phyloP scores from a whole-genome alignment of 2,888 invertebrate species.

The Orchesella flavescens region DNA sequence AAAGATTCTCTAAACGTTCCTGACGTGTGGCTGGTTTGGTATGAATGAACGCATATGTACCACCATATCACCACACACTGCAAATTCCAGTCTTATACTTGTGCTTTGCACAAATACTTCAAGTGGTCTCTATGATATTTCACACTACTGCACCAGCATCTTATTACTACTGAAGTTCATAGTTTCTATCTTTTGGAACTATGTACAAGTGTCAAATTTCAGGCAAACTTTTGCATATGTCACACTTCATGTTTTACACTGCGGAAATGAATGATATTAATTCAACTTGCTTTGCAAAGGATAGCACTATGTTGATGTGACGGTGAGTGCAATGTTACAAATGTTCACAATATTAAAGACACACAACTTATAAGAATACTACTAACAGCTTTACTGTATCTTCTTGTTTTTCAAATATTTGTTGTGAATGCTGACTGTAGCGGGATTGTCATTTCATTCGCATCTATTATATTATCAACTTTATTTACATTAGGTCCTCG shows the following conservation, averaged over 20 bases:
- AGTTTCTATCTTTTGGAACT: conserved; percentile 3
- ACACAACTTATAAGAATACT: background rate
- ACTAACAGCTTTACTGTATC: background rate
- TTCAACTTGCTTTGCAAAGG: background rate
- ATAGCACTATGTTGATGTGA: background rate
- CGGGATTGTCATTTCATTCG: conserved; percentile 48
- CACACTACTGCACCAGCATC: no score
- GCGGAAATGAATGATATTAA: background rate
- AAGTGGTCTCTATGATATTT: no score
- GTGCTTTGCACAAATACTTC: background rate
- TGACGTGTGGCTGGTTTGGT: background rate
- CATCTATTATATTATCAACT: conserved; percentile 10
- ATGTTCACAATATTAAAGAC: background rate
- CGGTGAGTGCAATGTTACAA: background rate
- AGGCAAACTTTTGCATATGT: conserved; percentile 50
- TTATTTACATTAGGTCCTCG: background rate
- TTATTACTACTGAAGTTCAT: background rate
- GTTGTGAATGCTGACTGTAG: conserved; percentile 53
- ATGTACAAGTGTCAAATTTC: conserved; percentile 56
- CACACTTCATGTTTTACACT: conserved; percentile 34
- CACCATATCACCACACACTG: background rate
- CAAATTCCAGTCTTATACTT: background rate
- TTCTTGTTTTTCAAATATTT: conserved; percentile 4
- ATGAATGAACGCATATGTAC: background rate
- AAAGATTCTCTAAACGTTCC: background rate